Evolutionary conservation across 1,140 invertebrate species (phyloP).

Genomic region (Drosophila persimilis): DNA sequence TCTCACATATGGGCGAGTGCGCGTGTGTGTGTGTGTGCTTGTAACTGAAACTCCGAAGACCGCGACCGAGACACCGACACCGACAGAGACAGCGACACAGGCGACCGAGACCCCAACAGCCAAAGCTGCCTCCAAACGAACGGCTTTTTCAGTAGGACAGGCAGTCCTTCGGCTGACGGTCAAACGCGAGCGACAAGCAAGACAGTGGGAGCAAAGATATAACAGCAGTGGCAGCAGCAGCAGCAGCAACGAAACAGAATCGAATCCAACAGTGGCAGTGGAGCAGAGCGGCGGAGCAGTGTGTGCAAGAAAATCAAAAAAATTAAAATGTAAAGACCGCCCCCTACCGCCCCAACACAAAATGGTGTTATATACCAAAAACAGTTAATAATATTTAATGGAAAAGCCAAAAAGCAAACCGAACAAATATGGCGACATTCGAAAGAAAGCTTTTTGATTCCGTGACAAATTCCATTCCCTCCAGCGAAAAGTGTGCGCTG

Average conservation of each 20-base stretch:
- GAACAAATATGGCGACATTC: conserved; percentile 21
- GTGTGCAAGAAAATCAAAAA: background rate
- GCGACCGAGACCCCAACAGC: conserved; percentile 23
- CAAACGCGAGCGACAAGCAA: conserved; percentile 71
- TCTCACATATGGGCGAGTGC: conserved; percentile 1
- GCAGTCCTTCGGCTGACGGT: conserved; percentile 79
- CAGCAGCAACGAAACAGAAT: conserved; percentile 17
- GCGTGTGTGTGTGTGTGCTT: conserved; percentile 16
- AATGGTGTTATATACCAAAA: background rate
- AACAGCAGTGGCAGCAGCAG: conserved; percentile 38
- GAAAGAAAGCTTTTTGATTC: conserved; percentile 7
- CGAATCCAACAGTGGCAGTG: background rate
- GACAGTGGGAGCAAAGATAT: conserved; percentile 33
- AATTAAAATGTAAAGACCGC: background rate
- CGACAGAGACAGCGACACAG: background rate
- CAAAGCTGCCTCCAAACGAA: conserved; percentile 48
- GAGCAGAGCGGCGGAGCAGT: background rate
- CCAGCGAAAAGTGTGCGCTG: conserved; percentile 4
- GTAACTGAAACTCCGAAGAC: conserved; percentile 56
- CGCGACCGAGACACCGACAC: conserved; percentile 22
- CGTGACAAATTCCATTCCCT: too few relatives aligned
- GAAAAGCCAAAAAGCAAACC: background rate
- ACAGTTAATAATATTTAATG: conserved; percentile 19
- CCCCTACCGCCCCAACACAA: too few relatives aligned
- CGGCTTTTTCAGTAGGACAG: conserved; percentile 73